Conservation (phyloP, 2,888 invertebrate genomes). For the Cheilosia impressa region DNA sequence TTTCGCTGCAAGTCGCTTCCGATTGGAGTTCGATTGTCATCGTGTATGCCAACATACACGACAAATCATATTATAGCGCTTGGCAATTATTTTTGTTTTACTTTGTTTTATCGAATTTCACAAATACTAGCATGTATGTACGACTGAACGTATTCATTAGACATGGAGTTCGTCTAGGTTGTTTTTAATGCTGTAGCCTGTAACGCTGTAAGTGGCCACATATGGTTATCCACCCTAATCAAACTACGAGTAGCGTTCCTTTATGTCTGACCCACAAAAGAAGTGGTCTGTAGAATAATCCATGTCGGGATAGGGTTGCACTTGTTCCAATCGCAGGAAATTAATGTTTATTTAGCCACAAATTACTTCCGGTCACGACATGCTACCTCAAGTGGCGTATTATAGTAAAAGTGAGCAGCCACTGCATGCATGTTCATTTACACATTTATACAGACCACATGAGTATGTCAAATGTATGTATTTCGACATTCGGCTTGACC, state of each 20-base stretch:
- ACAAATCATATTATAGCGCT: background rate
- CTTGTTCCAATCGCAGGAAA: constrained; percentile 77
- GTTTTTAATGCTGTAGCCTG: background rate
- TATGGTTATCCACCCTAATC: constrained; percentile 69
- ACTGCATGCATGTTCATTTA: constrained; percentile 54
- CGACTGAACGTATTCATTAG: background rate
- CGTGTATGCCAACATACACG: background rate
- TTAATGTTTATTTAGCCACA: constrained; percentile 77
- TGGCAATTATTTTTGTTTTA: background rate
- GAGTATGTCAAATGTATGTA: constrained; percentile 23
- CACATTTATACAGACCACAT: constrained; percentile 21
- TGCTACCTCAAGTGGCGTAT: constrained; percentile 59
- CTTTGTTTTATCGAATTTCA: background rate
- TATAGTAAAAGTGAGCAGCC: constrained; percentile 41
- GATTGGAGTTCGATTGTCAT: background rate
- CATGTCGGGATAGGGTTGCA: constrained; percentile 54
- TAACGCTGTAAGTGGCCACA: constrained; percentile 47
- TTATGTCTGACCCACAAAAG: constrained; percentile 69
- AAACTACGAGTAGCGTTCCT: constrained; percentile 16
- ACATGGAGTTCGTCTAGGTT: constrained; percentile 3
- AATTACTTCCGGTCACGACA: constrained; percentile 78
- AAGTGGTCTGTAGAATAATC: constrained; percentile 42
- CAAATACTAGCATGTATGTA: background rate
- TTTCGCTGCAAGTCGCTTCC: background rate
- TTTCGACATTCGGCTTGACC: constrained; percentile 46